Evolutionary conservation across 2,888 invertebrate species (phyloP).

Genomic region (Lasius fuliginosus): DNA sequence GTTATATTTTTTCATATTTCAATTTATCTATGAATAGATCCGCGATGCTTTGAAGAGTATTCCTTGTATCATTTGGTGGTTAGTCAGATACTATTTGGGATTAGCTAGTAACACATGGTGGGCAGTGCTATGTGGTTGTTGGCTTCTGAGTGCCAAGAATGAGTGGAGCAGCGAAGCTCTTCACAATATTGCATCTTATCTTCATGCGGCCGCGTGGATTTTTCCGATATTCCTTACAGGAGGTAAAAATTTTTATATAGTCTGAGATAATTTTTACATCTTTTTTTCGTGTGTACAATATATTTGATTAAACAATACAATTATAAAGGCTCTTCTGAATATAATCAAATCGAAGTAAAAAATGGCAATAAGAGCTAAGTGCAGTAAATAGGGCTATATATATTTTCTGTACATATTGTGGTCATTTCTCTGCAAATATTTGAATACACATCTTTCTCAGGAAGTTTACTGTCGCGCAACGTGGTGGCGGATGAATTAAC

Average conservation of each 20-base stretch:
- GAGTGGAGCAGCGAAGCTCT: slow-evolving; percentile 98
- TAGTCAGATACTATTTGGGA: slow-evolving; percentile 92
- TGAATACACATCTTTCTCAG: slow-evolving; percentile 61
- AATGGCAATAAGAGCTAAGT: too few species aligned
- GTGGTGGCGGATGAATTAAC: slow-evolving; percentile 94
- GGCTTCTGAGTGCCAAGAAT: slow-evolving; percentile 96
- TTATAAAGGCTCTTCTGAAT: too few species aligned
- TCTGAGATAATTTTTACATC: neutral
- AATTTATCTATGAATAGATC: slow-evolving; percentile 68
- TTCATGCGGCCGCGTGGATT: slow-evolving; percentile 96
- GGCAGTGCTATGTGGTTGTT: slow-evolving; percentile 95
- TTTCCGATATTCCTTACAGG: slow-evolving; percentile 95
- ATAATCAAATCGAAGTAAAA: too few species aligned
- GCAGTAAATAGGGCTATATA: too few species aligned
- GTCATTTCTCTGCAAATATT: neutral
- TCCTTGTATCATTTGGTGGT: slow-evolving; percentile 92
- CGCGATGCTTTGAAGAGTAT: slow-evolving; percentile 87
- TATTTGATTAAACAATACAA: neutral
- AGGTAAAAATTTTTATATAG: slow-evolving; percentile 84
- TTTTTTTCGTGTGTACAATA: neutral
- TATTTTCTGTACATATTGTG: neutral
- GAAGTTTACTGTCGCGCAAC: slow-evolving; percentile 91
- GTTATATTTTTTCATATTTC: neutral
- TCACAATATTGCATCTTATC: slow-evolving; percentile 94
- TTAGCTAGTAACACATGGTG: slow-evolving; percentile 95